phyloP scores from a whole-genome alignment of 2,888 invertebrate species.

The Candidula unifasciata region DNA sequence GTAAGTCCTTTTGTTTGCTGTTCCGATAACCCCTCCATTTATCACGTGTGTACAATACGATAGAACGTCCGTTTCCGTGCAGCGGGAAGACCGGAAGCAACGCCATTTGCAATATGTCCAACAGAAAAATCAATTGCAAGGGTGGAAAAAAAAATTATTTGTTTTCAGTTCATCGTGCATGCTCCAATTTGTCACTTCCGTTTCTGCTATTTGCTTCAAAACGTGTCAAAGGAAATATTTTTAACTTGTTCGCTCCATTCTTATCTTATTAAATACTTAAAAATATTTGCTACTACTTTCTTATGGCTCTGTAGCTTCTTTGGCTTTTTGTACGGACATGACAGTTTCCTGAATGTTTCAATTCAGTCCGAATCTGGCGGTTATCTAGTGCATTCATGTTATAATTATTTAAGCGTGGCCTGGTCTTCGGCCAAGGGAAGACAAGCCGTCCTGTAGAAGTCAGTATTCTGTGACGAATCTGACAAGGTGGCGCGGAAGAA shows the following conservation, averaged over 20 bases:
- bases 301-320: not conserved
- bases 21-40: slow-evolving; percentile 32
- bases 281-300: not conserved
- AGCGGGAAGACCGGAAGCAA: slow-evolving; percentile 33
- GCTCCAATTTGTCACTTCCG: slow-evolving; percentile 30
- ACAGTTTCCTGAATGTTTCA: too few relatives aligned
- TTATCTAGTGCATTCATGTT: too few relatives aligned
- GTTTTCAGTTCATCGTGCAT: not conserved
- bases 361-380: too few relatives aligned
- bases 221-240: slow-evolving; percentile 31
- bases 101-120: slow-evolving; percentile 49
- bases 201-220: slow-evolving; percentile 11
- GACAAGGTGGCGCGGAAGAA: too few relatives aligned
- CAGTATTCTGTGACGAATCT: too few relatives aligned
- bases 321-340: too few relatives aligned
- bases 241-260: not conserved
- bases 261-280: not conserved
- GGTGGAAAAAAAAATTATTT: not conserved
- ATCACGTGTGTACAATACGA: slow-evolving; percentile 41
- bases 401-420: too few relatives aligned
- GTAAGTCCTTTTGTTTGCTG: slow-evolving; percentile 20
- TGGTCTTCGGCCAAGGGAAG: too few relatives aligned
- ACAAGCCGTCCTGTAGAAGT: too few relatives aligned
- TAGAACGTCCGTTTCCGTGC: slow-evolving; percentile 40
- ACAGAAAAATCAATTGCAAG: not conserved